Evolutionary conservation across 2,113 vertebrate species (phyloP).

Genomic region (Platanista minor): DNA sequence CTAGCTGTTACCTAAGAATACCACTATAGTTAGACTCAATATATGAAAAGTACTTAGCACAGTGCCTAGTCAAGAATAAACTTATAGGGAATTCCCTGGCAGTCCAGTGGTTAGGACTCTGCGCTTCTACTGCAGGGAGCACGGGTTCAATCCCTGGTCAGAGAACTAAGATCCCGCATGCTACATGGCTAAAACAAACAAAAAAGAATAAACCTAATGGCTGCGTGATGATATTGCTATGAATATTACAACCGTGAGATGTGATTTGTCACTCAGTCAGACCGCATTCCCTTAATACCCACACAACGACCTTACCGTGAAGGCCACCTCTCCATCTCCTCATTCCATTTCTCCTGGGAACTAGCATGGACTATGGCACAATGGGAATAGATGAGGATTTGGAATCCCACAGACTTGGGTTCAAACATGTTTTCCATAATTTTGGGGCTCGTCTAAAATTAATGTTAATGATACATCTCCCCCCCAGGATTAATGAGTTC

Average conservation of each 20-base stretch:
- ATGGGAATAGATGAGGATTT: background rate
- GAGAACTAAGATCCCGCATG: background rate
- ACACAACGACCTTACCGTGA: background rate
- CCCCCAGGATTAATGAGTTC: background rate
- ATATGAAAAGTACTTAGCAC: background rate
- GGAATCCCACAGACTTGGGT: background rate
- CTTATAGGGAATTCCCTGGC: background rate
- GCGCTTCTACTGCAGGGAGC: background rate
- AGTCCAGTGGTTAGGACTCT: background rate
- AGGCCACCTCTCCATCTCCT: background rate
- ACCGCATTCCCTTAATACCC: background rate
- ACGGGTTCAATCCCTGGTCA: background rate
- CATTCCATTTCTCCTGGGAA: background rate
- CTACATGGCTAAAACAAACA: background rate
- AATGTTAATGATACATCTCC: background rate
- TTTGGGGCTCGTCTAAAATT: background rate
- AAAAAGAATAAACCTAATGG: background rate
- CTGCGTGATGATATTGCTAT: background rate
- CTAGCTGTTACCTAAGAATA: background rate
- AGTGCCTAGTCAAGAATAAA: background rate
- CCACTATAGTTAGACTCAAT: background rate
- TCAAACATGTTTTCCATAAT: background rate
- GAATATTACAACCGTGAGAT: background rate
- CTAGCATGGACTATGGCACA: background rate
- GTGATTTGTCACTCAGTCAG: background rate